phyloP scores from a whole-genome alignment of 2,113 vertebrate genomes.

The Ptychochromis oligacanthus region DNA sequence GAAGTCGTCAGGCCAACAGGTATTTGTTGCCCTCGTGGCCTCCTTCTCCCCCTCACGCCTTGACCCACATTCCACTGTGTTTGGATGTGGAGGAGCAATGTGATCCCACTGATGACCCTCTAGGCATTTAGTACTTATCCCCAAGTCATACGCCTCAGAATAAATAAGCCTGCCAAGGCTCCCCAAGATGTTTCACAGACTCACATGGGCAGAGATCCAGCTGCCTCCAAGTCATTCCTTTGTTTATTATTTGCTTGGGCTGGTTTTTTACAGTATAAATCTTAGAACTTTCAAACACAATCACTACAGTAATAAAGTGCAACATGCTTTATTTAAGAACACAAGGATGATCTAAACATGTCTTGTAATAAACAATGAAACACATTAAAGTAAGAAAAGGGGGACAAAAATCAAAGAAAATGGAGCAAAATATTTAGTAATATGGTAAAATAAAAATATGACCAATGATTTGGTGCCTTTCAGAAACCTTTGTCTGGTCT shows the following conservation, averaged over 20 bases:
- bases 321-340: not conserved
- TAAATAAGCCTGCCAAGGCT: constrained; percentile 36
- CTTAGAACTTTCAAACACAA: not conserved
- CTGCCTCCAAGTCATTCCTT: constrained; percentile 18
- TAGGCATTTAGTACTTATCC: constrained; percentile 58
- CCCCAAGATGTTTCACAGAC: not conserved
- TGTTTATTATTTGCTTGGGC: not conserved
- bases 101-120: constrained; percentile 60
- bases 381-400: not conserved
- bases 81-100: constrained; percentile 74
- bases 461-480: not conserved
- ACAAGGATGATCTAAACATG: not conserved
- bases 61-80: constrained; percentile 69
- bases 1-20: constrained; percentile 39
- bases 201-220: constrained; percentile 10
- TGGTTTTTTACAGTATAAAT: not conserved
- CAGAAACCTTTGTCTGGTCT: not conserved
- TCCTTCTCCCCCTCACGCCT: not conserved
- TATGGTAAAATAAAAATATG: not conserved
- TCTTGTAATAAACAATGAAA: not conserved
- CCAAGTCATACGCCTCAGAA: constrained; percentile 57
- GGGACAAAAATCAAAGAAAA: not conserved
- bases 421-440: not conserved
- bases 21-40: not conserved
- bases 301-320: not conserved